Evolutionary conservation across 2,888 invertebrate species (phyloP), one percentile per base, ranked within the genome.

Genomic region (Teleiodes luculella): DNA sequence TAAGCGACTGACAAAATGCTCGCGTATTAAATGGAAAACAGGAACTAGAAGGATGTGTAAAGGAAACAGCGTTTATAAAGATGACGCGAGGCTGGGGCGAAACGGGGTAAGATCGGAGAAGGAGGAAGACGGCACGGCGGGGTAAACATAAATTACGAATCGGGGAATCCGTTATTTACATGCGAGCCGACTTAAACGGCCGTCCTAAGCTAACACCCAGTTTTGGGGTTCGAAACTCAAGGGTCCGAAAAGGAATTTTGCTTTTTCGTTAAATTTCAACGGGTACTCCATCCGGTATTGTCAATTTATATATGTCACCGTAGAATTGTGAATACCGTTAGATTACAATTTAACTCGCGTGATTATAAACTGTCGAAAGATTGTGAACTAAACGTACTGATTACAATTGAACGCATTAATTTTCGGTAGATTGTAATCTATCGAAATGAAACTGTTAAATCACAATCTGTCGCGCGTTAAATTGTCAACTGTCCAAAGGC

Each of bases 91-190:
- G 6, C 24, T 24, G 24, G 6, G 24, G 6, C 3, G 6, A 24
- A 24, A 3, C 6, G 24, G 24, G 24, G 24, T 24, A 24, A 24
- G 24, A 24, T 24, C 24, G 3, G 6, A 24, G 24, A 24, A 24
- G 24, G 24, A 3, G 24, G 6, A 24, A 16, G 11, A 20, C 18
- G 39, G 11, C 7, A 36, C 7, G 16, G 14, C 11, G 16, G 37
- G 7, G 49, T 49, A 49, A 49, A 49, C 49, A 49, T 49, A 37
- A 49, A 49, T 37, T 49, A 37, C 37, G 49, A 49, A 37, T 37
- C 37, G 49, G 14, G 35, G 20, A 49, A 45, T 45, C 45, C 37
- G 49, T 36, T 37, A 49, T 49, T 37, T 49, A 49, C 49, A 49
- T 49, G 49, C 24, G 35, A 48, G 48, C 18, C 37, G 37, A 24